phyloP scores from a whole-genome alignment of 2,113 vertebrate genomes.

The Dunckerocampus dactyliophorus region DNA sequence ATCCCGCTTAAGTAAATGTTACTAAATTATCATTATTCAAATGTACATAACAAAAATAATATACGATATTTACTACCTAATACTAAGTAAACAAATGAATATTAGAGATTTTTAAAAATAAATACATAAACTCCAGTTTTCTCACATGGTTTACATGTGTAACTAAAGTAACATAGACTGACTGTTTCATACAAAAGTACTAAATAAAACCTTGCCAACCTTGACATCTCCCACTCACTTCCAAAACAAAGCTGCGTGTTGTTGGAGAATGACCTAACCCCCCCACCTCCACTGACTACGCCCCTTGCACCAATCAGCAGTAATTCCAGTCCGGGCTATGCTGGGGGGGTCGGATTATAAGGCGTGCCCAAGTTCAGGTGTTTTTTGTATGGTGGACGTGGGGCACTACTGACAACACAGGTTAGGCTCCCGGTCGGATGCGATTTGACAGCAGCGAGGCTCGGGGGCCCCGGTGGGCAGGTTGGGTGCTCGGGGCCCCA shows the following conservation, averaged over 20 bases:
- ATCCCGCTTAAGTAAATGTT: too few species aligned
- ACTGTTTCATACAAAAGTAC: too few species aligned
- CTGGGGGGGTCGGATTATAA: constrained; percentile 55
- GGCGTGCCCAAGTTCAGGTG: constrained; percentile 70
- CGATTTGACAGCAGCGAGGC: constrained; percentile 65
- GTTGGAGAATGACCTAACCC: constrained; percentile 38
- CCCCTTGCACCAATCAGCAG: constrained; percentile 28
- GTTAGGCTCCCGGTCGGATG: constrained; percentile 67
- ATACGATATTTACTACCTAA: too few species aligned
- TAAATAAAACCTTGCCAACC: not conserved
- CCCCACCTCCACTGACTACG: constrained; percentile 8
- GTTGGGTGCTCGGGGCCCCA: constrained; percentile 52
- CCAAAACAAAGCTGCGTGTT: constrained; percentile 32
- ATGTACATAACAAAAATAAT: too few species aligned
- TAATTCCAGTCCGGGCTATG: constrained; percentile 38
- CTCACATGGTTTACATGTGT: too few species aligned
- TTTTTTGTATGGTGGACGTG: constrained; percentile 46
- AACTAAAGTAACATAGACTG: too few species aligned
- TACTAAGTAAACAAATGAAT: too few species aligned
- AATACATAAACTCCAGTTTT: too few species aligned
- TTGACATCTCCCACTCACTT: constrained; percentile 29
- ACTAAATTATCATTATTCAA: too few species aligned
- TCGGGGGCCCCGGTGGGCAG: constrained; percentile 60
- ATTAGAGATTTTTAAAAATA: too few species aligned
- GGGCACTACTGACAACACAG: constrained; percentile 67